phyloP scores from a whole-genome alignment of 2,888 invertebrate genomes.

The Thera obeliscata region DNA sequence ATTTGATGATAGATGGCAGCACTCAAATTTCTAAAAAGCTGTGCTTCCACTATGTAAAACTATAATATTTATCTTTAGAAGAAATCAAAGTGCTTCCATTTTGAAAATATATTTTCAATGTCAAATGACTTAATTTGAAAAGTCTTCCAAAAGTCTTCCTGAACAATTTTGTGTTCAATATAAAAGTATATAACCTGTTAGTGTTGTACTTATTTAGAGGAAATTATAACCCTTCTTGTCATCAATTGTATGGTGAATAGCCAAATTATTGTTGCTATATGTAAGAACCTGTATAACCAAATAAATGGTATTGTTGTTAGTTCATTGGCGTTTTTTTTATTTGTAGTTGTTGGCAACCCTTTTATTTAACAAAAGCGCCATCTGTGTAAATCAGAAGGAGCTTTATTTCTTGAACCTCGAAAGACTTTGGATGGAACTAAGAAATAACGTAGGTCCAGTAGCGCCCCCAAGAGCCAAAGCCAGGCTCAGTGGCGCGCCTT shows the following conservation, averaged over 20 bases:
- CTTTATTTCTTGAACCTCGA: too few relatives aligned
- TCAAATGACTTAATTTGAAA: conserved; percentile 53
- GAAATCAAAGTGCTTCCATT: conserved; percentile 52
- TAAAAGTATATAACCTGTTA: conserved; percentile 29
- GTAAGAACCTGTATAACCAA: conserved; percentile 81
- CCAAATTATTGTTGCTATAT: conserved; percentile 78
- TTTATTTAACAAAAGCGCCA: too few relatives aligned
- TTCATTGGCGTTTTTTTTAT: conserved; percentile 50
- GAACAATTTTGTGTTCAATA: conserved; percentile 45
- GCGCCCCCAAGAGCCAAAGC: too few relatives aligned
- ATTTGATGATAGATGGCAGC: conserved; percentile 46
- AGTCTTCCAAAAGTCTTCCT: conserved; percentile 66
- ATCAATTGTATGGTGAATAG: conserved; percentile 66
- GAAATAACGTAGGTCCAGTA: too few relatives aligned
- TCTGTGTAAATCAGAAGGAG: too few relatives aligned
- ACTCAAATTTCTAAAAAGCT: conserved; percentile 7
- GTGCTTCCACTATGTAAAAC: conserved; percentile 19
- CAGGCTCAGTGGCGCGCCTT: too few relatives aligned
- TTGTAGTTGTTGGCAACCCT: background rate
- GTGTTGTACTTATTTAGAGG: conserved; percentile 57
- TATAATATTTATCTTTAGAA: conserved; percentile 22
- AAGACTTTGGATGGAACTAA: too few relatives aligned
- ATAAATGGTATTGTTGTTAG: conserved; percentile 83
- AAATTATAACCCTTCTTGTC: conserved; percentile 52
- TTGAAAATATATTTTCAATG: conserved; percentile 74